A percentile compares a stretch with the other conserved stretches of the same genome.
Evolutionary conservation across 1,140 invertebrate genomes (phyloP).

Genomic region (Maniola jurtina): DNA sequence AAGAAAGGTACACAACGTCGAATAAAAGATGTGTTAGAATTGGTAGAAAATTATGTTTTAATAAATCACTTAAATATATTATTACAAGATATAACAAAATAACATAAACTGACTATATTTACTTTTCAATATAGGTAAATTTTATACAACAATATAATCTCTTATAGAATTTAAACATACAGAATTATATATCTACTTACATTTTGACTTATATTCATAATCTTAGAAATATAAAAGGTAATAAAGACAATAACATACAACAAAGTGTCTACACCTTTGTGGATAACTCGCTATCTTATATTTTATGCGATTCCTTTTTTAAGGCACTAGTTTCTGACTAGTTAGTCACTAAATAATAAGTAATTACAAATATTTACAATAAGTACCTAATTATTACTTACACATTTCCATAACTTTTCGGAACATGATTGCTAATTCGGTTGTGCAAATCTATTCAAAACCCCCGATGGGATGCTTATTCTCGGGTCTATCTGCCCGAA

Average conservation of each 20-base stretch:
- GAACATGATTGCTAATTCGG: too few relatives aligned
- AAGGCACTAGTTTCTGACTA: background rate
- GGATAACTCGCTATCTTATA: too few relatives aligned
- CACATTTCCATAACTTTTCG: too few relatives aligned
- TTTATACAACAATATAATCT: background rate
- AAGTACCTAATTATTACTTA: too few relatives aligned
- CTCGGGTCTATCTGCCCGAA: too few relatives aligned
- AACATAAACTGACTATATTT: background rate
- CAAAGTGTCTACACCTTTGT: background rate
- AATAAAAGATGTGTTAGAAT: background rate
- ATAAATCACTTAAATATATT: background rate
- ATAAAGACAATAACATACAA: background rate
- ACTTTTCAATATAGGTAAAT: background rate
- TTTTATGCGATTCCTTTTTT: background rate
- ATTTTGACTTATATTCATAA: too few relatives aligned
- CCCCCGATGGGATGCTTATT: too few relatives aligned
- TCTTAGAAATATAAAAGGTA: background rate
- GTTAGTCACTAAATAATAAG: background rate
- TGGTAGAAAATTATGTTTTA: background rate
- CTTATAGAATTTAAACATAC: background rate
- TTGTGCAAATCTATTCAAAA: too few relatives aligned
- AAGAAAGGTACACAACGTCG: too few relatives aligned
- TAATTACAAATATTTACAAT: background rate
- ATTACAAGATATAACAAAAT: background rate
- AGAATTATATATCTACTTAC: too few relatives aligned